These are phyloP conservation scores for Acronicta psi DNA, from an alignment of 2,888 invertebrate genomes.

Conservation along the genomic window DNA sequence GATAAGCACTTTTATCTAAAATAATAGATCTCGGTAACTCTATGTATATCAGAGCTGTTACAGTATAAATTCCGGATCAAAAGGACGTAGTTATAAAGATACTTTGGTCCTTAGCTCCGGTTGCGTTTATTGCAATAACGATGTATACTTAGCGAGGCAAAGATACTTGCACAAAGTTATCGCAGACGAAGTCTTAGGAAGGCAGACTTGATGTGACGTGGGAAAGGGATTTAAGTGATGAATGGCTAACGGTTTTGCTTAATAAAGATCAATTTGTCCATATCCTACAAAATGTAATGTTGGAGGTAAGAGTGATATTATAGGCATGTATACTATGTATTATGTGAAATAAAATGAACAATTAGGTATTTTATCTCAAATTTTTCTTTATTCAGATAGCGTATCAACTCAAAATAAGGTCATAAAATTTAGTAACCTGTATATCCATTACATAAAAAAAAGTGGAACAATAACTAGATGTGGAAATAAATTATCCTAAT, in stretches of 20 bases:
- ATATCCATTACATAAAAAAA: no score
- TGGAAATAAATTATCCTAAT: no score
- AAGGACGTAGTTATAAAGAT: conserved; percentile 9
- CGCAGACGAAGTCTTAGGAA: conserved; percentile 29
- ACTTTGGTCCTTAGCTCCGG: conserved; percentile 14
- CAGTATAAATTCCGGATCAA: conserved; percentile 27
- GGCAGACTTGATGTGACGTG: conserved; percentile 14
- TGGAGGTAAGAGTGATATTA: neutral
- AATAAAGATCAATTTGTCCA: conserved; percentile 22
- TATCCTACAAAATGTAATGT: conserved; percentile 4
- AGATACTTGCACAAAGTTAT: conserved; percentile 34
- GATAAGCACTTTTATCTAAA: conserved; percentile 15
- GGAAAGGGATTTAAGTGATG: conserved; percentile 33
- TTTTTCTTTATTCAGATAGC: no score
- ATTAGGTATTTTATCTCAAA: no score
- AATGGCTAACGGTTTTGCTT: conserved; percentile 20
- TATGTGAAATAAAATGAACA: neutral
- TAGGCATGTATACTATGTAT: no score
- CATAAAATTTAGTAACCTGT: no score
- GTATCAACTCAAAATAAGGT: no score
- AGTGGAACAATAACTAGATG: no score
- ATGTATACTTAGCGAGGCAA: conserved; percentile 28
- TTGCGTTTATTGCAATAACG: conserved; percentile 33
- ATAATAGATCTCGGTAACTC: conserved; percentile 32
- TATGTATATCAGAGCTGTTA: conserved; percentile 30